Evolutionary conservation across 92 coral and sea anemone genomes (phyloP), one percentile per base, ranked within the genome.

Genomic region (Pocillopora meandrina): DNA sequence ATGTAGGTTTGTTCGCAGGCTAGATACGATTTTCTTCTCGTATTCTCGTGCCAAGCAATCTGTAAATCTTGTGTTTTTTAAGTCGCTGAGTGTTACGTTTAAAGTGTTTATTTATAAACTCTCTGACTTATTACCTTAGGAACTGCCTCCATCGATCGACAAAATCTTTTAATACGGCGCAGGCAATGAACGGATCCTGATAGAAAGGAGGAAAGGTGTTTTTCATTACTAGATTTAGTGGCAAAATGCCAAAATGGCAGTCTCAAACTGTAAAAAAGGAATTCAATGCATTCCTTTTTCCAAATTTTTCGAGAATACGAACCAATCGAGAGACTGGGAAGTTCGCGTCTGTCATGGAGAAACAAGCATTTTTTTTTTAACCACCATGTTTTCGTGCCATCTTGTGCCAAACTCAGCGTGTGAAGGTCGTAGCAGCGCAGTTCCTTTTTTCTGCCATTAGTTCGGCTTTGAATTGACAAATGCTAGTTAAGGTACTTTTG

Each of bases 71-170:
- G 5, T 42, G 49, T 42, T 42, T 2, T 42, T 5, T 42, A 2
- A 42, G 5, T 42, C 2, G 49, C 49, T 42, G 49, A 42, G 49
- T 42, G 49, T 5, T 5, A 42, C 49, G 2, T 2, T 42, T 42
- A 5, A 42, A 42, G 49, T 42, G 49, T 42, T 42, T 42, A 42
- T 42, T 3, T 18, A 65, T 21, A 14, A 56, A 42, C 47, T 2
- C 49, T 42, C n/a, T 52, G 17, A 61, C 61, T 12, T 15, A 33
- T 42, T 93, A 95, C 98, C 97, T 91, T n/a, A 95, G 35, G 65
- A 95, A 95, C 79, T 87, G 90, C 75, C 92, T 92, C 98, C 98
- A 95, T 31, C 78, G 90, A 60, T 95, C 97, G 18, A 93, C 64
- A 85, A 95, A 95, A n/a, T 85, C 79, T 77, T 92, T 93, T n/a